These are phyloP conservation scores for Fragum sueziense DNA, from an alignment of 2,888 invertebrate genomes.

Conservation along the genomic window DNA sequence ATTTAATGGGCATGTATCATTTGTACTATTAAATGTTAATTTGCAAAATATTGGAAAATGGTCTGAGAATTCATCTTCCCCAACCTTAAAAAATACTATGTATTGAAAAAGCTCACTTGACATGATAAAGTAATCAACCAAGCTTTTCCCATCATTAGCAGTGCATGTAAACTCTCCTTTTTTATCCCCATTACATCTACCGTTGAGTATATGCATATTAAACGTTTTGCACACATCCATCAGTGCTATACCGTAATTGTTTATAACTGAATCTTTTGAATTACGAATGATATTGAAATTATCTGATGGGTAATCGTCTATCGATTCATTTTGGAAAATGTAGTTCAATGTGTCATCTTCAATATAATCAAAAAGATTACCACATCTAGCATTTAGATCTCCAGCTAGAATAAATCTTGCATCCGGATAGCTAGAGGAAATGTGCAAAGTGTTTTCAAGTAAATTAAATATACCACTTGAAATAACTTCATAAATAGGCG, in stretches of 20 bases:
- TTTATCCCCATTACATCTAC: not conserved
- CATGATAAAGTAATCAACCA: constrained; percentile 9
- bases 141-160: constrained; percentile 9
- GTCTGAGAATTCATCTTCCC: not conserved
- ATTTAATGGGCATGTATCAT: not conserved
- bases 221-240: not conserved
- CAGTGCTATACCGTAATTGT: constrained; percentile 1
- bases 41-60: not conserved
- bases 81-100: not conserved
- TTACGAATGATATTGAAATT: not conserved
- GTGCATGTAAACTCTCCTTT: constrained; percentile 10
- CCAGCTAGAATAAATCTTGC: not conserved
- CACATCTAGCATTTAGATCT: constrained; percentile 1
- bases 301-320: not conserved
- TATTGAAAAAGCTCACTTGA: constrained; percentile 5
- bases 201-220: constrained; percentile 13
- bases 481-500: not conserved
- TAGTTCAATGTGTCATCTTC: not conserved
- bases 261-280: not conserved
- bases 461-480: not conserved
- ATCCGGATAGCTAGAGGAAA: not conserved
- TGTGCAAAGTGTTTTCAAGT: not conserved
- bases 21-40: not conserved
- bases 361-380: constrained; percentile 10
- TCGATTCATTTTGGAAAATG: not conserved